Evolutionary conservation across 2,888 invertebrate genomes (phyloP).

Genomic region (Dendrolimus houi): DNA sequence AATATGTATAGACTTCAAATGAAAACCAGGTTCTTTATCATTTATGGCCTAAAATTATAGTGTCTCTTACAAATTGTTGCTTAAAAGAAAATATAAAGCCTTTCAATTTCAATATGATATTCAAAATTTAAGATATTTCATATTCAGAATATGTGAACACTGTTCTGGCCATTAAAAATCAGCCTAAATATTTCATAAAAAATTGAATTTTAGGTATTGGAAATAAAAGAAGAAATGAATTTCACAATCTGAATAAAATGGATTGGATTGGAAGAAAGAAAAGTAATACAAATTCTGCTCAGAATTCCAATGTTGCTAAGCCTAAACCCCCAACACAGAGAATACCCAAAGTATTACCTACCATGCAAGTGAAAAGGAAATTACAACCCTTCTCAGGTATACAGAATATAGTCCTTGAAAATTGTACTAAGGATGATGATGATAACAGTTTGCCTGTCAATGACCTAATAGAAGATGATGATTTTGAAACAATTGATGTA

Average conservation of each 20-base stretch:
- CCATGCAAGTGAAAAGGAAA: slow-evolving; percentile 31
- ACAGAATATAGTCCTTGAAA: slow-evolving; percentile 27
- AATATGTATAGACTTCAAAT: too few relatives aligned
- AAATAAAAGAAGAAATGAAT: slow-evolving; percentile 16
- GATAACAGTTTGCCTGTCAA: slow-evolving; percentile 16
- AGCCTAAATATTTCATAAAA: neutral
- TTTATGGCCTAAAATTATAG: too few relatives aligned
- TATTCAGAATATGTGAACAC: too few relatives aligned
- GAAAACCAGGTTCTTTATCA: too few relatives aligned
- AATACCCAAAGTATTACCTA: slow-evolving; percentile 22
- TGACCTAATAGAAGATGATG: slow-evolving; percentile 55
- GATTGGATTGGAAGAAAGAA: slow-evolving; percentile 12
- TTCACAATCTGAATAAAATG: slow-evolving; percentile 13
- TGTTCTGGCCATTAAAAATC: too few relatives aligned
- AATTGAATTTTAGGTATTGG: slow-evolving; percentile 11
- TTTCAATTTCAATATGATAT: too few relatives aligned
- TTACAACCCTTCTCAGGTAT: slow-evolving; percentile 70
- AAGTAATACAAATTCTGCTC: neutral
- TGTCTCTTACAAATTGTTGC: too few relatives aligned
- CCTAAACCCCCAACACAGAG: slow-evolving; percentile 18
- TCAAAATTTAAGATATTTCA: too few relatives aligned
- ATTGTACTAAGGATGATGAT: slow-evolving; percentile 19
- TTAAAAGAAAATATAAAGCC: too few relatives aligned
- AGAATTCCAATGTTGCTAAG: slow-evolving; percentile 3
- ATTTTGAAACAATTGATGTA: slow-evolving; percentile 17